Conservation (phyloP, 2,888 invertebrate genomes). For the Drosophila melanosoma region DNA sequence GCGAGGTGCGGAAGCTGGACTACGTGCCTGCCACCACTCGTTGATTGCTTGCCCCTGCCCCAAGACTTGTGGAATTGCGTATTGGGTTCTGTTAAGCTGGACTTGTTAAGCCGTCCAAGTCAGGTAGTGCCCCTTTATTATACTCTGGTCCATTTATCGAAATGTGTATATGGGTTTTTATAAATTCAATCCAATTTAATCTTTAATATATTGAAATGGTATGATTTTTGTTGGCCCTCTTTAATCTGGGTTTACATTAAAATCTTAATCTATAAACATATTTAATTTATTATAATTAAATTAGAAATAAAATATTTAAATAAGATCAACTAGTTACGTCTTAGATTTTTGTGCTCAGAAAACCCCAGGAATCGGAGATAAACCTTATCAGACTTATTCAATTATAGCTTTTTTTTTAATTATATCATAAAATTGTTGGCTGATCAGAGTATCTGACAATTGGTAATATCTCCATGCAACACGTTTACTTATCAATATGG, state of each 20-base stretch:
- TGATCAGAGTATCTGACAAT: neutral
- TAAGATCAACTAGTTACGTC: neutral
- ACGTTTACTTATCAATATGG: conserved; percentile 50
- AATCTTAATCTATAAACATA: neutral
- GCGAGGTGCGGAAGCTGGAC: conserved; percentile 69
- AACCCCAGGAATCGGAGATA: neutral
- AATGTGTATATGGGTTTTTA: neutral
- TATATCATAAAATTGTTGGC: neutral
- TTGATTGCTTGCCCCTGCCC: conserved; percentile 55
- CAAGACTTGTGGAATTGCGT: conserved; percentile 25
- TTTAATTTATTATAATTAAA: neutral
- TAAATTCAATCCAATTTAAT: no score
- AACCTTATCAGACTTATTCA: neutral
- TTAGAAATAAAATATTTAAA: neutral
- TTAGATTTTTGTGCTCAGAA: neutral
- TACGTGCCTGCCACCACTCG: conserved; percentile 59
- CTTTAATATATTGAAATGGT: neutral
- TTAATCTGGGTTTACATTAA: neutral
- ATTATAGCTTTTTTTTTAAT: neutral
- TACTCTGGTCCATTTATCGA: neutral
- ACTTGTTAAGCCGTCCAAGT: conserved; percentile 54
- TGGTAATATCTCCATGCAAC: neutral
- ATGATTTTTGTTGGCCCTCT: neutral
- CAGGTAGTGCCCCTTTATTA: conserved; percentile 38
- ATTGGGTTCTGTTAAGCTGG: conserved; percentile 15